Evolutionary conservation across 2,797 vertebrate genomes (phyloP).

Genomic region (Harpagifer antarcticus): DNA sequence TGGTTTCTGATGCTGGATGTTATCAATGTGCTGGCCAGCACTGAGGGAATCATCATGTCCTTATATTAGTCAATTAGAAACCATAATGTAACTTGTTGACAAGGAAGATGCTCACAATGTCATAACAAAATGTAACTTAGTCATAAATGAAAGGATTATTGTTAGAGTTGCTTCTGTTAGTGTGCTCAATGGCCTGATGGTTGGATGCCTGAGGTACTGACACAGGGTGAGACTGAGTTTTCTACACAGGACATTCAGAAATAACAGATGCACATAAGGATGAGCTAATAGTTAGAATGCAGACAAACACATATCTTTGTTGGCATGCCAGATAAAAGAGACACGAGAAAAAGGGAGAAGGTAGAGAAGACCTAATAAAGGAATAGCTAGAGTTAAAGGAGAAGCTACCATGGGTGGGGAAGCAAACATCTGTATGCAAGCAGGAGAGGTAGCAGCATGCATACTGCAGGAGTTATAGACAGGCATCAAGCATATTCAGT

Average conservation of each 20-base stretch:
- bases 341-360: neutral
- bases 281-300: constrained; percentile 47
- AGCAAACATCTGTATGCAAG: constrained; percentile 22
- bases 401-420: constrained; percentile 2
- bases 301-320: constrained; percentile 48
- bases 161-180: constrained; percentile 23
- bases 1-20: constrained; percentile 7
- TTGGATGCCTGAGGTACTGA: constrained; percentile 27
- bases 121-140: constrained; percentile 13
- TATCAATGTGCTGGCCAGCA: constrained; percentile 40
- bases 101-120: constrained; percentile 39
- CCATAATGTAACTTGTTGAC: constrained; percentile 34
- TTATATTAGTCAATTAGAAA: constrained; percentile 37
- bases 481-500: neutral
- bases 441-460: constrained; percentile 31
- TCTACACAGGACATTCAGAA: constrained; percentile 28
- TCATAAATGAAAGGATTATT: constrained; percentile 13
- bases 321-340: constrained; percentile 62
- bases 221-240: constrained; percentile 42
- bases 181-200: constrained; percentile 33
- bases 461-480: neutral
- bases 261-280: constrained; percentile 33
- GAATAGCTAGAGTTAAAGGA: constrained; percentile 26
- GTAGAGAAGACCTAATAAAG: constrained; percentile 21
- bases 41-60: constrained; percentile 25